Evolutionary conservation across 2,113 vertebrate species (phyloP).

Genomic region (Bubalus kerabau): DNA sequence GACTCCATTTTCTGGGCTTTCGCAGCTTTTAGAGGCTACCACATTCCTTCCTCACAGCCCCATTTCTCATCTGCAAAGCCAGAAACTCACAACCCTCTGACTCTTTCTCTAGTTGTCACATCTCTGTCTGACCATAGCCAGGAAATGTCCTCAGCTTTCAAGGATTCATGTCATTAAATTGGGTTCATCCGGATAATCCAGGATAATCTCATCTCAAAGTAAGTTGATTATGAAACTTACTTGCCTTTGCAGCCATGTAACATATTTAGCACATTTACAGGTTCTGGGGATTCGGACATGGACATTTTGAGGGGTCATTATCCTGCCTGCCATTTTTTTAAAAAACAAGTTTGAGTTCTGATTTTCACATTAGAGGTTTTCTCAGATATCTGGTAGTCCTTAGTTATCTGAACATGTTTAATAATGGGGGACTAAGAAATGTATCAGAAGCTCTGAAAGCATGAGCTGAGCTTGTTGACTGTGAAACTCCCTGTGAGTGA

Average conservation of each 20-base stretch:
- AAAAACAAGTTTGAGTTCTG: neutral
- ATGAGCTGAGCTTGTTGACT: neutral
- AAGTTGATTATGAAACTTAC: neutral
- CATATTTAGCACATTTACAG: neutral
- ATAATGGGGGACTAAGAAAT: neutral
- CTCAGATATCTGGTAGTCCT: neutral
- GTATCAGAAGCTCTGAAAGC: neutral
- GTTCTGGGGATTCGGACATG: neutral
- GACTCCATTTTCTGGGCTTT: neutral
- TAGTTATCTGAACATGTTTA: neutral
- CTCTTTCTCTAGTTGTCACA: neutral
- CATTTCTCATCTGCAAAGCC: neutral
- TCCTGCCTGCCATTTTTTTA: neutral
- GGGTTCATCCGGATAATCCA: neutral
- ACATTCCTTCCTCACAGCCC: neutral
- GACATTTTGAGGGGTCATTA: neutral
- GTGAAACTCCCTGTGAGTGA: neutral
- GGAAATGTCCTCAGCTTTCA: neutral
- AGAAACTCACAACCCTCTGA: neutral
- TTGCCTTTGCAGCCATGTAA: neutral
- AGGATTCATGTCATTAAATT: neutral
- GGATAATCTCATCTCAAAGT: neutral
- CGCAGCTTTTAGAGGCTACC: neutral
- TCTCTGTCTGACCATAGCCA: neutral
- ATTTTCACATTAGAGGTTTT: neutral